Percentiles rank a stretch among this genome's conserved stretches.
phyloP scores from a whole-genome alignment of 2,888 invertebrate species.

The Anoncus sp. region DNA sequence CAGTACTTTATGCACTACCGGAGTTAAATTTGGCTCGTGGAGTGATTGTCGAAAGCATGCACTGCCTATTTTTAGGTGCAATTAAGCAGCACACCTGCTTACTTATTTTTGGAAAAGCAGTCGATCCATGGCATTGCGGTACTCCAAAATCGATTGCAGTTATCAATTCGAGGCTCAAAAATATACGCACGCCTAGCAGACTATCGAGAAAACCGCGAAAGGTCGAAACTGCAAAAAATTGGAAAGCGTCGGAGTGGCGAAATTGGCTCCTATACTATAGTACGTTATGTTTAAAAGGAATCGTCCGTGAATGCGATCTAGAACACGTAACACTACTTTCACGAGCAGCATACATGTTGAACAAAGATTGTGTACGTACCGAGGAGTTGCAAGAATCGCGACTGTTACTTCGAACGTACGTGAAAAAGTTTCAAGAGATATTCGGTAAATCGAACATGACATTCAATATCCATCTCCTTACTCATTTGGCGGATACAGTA shows the following conservation, averaged over 20 bases:
- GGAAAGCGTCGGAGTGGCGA: slow-evolving; percentile 4
- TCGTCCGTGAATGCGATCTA: slow-evolving; percentile 18
- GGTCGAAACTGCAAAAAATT: slow-evolving; percentile 8
- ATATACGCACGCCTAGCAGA: slow-evolving; percentile 45
- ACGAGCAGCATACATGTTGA: slow-evolving; percentile 30
- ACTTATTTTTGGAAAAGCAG: too few relatives aligned
- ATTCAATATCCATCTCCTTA: slow-evolving; percentile 51
- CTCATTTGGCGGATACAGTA: slow-evolving; percentile 15
- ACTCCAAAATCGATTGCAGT: slow-evolving; percentile 18
- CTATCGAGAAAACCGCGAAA: slow-evolving; percentile 48
- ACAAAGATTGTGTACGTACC: slow-evolving; percentile 30
- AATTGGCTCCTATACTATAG: slow-evolving; percentile 51
- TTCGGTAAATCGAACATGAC: slow-evolving; percentile 46
- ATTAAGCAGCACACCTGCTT: background rate
- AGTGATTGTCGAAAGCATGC: too few relatives aligned
- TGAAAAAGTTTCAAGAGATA: slow-evolving; percentile 17
- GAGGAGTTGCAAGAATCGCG: slow-evolving; percentile 30
- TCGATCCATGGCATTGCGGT: slow-evolving; percentile 27
- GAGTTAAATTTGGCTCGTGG: too few relatives aligned
- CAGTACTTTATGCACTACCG: too few relatives aligned
- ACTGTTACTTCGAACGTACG: slow-evolving; percentile 20
- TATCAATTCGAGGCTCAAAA: slow-evolving; percentile 41
- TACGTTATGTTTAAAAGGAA: slow-evolving; percentile 38
- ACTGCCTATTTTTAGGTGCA: too few relatives aligned
- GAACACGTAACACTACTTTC: slow-evolving; percentile 37